A percentile compares a stretch with the other conserved stretches of the same genome.
Evolutionary conservation across 2,113 vertebrate genomes (phyloP).

Genomic region (Syngnathus scovelli): DNA sequence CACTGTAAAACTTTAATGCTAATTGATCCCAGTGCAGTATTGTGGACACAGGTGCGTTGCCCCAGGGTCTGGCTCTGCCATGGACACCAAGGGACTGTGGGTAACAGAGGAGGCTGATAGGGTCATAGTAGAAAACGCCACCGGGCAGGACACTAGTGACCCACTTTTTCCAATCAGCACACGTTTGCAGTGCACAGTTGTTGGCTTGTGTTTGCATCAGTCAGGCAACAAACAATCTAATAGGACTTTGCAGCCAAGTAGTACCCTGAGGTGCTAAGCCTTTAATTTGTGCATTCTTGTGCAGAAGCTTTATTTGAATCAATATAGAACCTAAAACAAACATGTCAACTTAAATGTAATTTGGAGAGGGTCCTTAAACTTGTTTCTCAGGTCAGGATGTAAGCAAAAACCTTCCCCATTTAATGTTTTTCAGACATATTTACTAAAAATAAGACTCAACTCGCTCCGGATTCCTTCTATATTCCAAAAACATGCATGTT

Average conservation of each 20-base stretch:
- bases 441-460: too few species aligned
- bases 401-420: not conserved
- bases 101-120: conserved; percentile 48
- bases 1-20: conserved; percentile 69
- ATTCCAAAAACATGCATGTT: too few species aligned
- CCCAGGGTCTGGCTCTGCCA: conserved; percentile 54
- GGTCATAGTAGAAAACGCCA: conserved; percentile 45
- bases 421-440: too few species aligned
- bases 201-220: conserved; percentile 21
- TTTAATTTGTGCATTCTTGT: not conserved
- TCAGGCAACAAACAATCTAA: conserved; percentile 23
- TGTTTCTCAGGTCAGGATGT: not conserved
- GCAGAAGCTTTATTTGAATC: conserved; percentile 1
- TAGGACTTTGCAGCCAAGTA: conserved; percentile 25
- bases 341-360: not conserved
- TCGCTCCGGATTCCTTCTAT: too few species aligned
- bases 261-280: conserved; percentile 15
- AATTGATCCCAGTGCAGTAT: conserved; percentile 73
- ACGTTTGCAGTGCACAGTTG: conserved; percentile 37
- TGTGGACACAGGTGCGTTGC: conserved; percentile 72
- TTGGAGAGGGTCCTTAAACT: not conserved
- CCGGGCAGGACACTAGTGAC: conserved; percentile 52
- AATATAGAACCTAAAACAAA: not conserved
- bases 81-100: conserved; percentile 48
- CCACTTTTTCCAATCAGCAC: conserved; percentile 62